Evolutionary conservation across 2,113 vertebrate genomes (phyloP).

Genomic region (Ammospiza caudacuta): DNA sequence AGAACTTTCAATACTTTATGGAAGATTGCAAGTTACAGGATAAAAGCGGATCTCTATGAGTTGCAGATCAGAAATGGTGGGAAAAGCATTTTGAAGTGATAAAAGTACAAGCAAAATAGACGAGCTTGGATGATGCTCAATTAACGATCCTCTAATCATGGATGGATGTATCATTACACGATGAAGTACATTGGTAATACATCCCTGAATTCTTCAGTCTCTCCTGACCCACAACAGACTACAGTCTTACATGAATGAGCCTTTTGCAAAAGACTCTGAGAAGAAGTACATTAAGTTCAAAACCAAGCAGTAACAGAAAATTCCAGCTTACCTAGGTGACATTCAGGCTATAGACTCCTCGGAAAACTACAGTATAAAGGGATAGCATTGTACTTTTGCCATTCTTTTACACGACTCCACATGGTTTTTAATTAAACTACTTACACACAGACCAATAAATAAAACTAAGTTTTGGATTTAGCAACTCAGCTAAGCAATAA

Average conservation of each 20-base stretch:
- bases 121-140: slow-evolving; percentile 46
- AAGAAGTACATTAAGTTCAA: slow-evolving; percentile 18
- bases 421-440: slow-evolving; percentile 5
- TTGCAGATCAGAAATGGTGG: slow-evolving; percentile 28
- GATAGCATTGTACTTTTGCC: slow-evolving; percentile 53
- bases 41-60: not conserved
- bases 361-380: slow-evolving; percentile 68
- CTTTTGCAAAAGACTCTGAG: slow-evolving; percentile 39
- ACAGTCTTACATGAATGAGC: slow-evolving; percentile 39
- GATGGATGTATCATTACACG: slow-evolving; percentile 57
- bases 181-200: slow-evolving; percentile 51
- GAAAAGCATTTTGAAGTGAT: slow-evolving; percentile 40
- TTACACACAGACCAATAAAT: slow-evolving; percentile 10
- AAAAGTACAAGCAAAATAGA: slow-evolving; percentile 44
- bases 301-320: slow-evolving; percentile 52
- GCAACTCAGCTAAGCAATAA: not conserved
- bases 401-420: slow-evolving; percentile 18
- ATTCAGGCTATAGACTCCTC: slow-evolving; percentile 60
- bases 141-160: slow-evolving; percentile 47
- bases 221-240: slow-evolving; percentile 45
- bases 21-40: slow-evolving; percentile 22
- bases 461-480: not conserved
- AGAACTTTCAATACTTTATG: slow-evolving; percentile 20
- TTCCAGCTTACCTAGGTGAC: slow-evolving; percentile 59
- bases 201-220: slow-evolving; percentile 47